A percentile compares a stretch with the other conserved stretches of the same genome.
Conservation (phyloP, 2,113 vertebrate species). For the Vulpes lagopus region DNA sequence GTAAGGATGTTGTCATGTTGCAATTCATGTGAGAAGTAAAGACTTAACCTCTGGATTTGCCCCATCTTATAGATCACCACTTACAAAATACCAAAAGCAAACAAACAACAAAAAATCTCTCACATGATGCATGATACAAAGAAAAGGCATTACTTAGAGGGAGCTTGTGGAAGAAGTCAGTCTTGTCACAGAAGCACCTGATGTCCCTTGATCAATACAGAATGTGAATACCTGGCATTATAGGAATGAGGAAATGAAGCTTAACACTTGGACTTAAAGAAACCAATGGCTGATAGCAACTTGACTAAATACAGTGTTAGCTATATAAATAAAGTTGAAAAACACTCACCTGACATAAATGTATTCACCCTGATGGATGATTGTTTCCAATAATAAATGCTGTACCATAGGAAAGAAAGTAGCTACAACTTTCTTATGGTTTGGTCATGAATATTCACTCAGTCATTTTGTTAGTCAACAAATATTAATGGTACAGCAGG, state of each 20-base stretch:
- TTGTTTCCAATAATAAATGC: constrained; percentile 50
- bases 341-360: constrained; percentile 53
- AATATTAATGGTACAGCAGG: constrained; percentile 11
- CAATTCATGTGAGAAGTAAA: constrained; percentile 24
- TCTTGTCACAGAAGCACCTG: background rate
- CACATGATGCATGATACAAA: background rate
- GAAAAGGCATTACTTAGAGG: background rate
- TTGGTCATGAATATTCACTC: constrained; percentile 57
- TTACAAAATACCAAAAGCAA: constrained; percentile 20
- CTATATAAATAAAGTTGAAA: constrained; percentile 62
- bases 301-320: constrained; percentile 9
- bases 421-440: constrained; percentile 50
- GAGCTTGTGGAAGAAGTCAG: constrained; percentile 2
- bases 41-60: background rate
- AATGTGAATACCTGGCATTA: constrained; percentile 6
- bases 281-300: constrained; percentile 53
- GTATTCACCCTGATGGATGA: constrained; percentile 35
- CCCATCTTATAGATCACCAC: background rate
- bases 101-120: background rate
- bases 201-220: background rate
- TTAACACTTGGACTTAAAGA: constrained; percentile 52
- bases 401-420: constrained; percentile 20
- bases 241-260: constrained; percentile 11
- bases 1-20: background rate
- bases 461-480: constrained; percentile 61